These are phyloP conservation scores for Berghia stephanieae DNA, from an alignment of 1,140 invertebrate species.

Conservation along the genomic window DNA sequence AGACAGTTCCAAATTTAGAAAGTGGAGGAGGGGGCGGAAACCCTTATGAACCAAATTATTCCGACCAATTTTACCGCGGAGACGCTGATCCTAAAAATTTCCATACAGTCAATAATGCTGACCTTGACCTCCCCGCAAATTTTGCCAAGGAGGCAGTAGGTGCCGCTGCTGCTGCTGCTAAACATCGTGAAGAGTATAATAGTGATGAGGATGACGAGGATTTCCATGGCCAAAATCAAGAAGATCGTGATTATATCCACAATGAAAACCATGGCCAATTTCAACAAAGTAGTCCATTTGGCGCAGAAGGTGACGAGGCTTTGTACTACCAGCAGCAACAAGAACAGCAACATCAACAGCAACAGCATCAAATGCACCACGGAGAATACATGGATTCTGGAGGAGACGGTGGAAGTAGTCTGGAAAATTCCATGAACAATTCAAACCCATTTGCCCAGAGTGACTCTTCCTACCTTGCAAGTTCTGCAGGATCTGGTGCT, in stretches of 20 bases:
- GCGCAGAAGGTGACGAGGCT: too few species aligned
- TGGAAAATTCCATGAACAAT: too few species aligned
- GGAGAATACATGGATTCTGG: too few species aligned
- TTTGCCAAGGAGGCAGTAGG: not conserved
- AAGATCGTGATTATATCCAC: not conserved
- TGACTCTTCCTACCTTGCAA: too few species aligned
- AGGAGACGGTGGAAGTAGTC: too few species aligned
- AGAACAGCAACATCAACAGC: too few species aligned
- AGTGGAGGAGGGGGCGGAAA: not conserved
- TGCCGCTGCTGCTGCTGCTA: not conserved
- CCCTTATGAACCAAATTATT: not conserved
- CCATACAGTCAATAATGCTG: not conserved
- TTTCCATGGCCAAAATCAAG: not conserved
- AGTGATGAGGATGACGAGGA: not conserved
- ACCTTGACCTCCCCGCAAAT: constrained; percentile 8
- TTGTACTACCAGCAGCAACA: too few species aligned
- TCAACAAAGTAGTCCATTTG: too few species aligned
- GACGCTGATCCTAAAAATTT: not conserved
- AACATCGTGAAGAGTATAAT: not conserved
- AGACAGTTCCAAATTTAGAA: not conserved
- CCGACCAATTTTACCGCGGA: not conserved
- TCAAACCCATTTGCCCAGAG: too few species aligned
- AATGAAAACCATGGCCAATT: not conserved
- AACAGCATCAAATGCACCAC: too few species aligned
- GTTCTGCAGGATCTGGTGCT: too few species aligned